Percentiles rank a stretch among this genome's conserved stretches.
Evolutionary conservation across 2,113 vertebrate genomes (phyloP).

Genomic region (Chelonoidis abingdonii): DNA sequence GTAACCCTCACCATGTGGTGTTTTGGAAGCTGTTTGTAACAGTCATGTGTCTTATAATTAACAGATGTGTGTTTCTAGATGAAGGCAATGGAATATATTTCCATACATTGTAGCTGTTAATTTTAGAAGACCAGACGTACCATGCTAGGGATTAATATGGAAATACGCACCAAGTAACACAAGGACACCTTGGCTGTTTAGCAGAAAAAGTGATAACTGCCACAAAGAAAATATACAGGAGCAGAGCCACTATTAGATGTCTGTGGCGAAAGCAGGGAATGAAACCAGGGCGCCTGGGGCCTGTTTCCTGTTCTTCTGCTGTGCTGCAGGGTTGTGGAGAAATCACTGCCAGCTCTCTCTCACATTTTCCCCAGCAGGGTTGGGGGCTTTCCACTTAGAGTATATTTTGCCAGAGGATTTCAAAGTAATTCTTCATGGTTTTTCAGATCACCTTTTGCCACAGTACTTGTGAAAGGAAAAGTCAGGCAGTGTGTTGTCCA

Average conservation of each 20-base stretch:
- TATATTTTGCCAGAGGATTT: not conserved
- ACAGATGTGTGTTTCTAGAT: not conserved
- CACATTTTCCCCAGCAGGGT: not conserved
- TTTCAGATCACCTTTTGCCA: not conserved
- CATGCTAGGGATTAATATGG: not conserved
- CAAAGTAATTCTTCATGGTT: rapidly evolving
- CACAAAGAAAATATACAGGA: not conserved
- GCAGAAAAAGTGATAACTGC: not conserved
- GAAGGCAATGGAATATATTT: not conserved
- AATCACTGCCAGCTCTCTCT: not conserved
- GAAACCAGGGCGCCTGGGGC: not conserved
- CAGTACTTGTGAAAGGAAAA: not conserved
- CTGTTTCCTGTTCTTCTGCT: not conserved
- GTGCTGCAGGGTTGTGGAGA: not conserved
- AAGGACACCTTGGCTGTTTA: constrained; percentile 7
- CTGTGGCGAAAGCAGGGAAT: not conserved
- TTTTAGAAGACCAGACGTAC: not conserved
- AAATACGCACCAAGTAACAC: not conserved
- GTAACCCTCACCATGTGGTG: not conserved
- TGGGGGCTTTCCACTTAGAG: not conserved
- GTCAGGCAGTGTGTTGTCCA: not conserved
- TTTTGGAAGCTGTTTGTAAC: not conserved
- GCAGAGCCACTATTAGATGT: not conserved
- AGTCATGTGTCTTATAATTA: not conserved
- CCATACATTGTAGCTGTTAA: not conserved